phyloP scores from a whole-genome alignment of 2,113 vertebrate genomes.

The Pangasianodon gigas region DNA sequence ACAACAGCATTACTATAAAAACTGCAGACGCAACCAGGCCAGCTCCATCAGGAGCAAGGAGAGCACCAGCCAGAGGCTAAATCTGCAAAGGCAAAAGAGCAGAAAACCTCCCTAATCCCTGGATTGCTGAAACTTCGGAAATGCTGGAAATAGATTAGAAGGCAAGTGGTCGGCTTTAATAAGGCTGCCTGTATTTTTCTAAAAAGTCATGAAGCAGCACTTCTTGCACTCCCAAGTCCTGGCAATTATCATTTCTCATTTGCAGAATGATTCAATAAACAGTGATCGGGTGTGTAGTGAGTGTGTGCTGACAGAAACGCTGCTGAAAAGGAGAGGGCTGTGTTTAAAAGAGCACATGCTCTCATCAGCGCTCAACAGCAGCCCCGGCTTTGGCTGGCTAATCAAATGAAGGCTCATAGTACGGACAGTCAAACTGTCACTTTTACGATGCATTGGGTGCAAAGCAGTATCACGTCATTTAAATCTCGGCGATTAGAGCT shows the following conservation, averaged over 20 bases:
- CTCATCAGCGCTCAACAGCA: slow-evolving; percentile 17
- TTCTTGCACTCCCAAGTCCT: slow-evolving; percentile 75
- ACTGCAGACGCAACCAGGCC: slow-evolving; percentile 70
- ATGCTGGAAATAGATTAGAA: slow-evolving; percentile 81
- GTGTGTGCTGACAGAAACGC: slow-evolving; percentile 72
- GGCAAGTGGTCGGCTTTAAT: slow-evolving; percentile 74
- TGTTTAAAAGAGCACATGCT: slow-evolving; percentile 17
- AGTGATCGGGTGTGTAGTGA: slow-evolving; percentile 68
- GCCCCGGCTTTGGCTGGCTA: slow-evolving; percentile 50
- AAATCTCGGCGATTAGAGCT: slow-evolving; percentile 25
- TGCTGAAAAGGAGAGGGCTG: slow-evolving; percentile 58
- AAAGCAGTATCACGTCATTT: slow-evolving; percentile 27
- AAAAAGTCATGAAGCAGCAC: slow-evolving; percentile 78
- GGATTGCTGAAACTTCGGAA: slow-evolving; percentile 80
- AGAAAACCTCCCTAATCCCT: slow-evolving; percentile 71
- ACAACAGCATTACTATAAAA: slow-evolving; percentile 67
- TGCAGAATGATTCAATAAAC: slow-evolving; percentile 80
- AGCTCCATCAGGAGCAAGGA: slow-evolving; percentile 35
- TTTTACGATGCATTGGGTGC: neutral
- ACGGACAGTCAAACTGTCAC: slow-evolving; percentile 59
- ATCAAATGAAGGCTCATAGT: slow-evolving; percentile 71
- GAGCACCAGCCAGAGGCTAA: slow-evolving; percentile 53
- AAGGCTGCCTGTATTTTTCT: slow-evolving; percentile 71
- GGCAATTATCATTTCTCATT: slow-evolving; percentile 78
- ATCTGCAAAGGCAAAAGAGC: slow-evolving; percentile 69